Evolutionary conservation across 2,797 vertebrate genomes (phyloP), one percentile per base, ranked within the genome.

Genomic region (Chromis chromis): DNA sequence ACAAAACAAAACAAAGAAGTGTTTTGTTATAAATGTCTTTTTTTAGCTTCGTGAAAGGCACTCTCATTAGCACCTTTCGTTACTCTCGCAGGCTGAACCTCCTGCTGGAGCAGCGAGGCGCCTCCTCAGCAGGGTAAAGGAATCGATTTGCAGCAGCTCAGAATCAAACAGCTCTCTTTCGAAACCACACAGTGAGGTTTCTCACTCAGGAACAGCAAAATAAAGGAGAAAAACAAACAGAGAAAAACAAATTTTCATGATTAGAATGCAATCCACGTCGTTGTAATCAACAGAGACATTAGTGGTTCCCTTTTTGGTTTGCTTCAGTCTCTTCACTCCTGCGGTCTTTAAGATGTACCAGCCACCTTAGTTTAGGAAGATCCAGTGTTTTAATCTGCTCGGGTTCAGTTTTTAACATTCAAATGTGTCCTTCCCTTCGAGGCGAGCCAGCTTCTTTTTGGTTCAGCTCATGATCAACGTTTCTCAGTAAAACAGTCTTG

Each of bases 341-440:
- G 22, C 19, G 14, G 11, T 44, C 58, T n/a, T 78, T 11, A 65
- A 88, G 89, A 86, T 89, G 89, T 76, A 65, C 86, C 87, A 83
- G 89, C 86, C 87, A 90, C 81, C 86, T 91, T 79, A 60, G 49
- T 4, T 13, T 31, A 33, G 11, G 36, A 28, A 50, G 14, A 46
- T 77, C 58, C 42, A 64, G 54, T 36, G 24, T 40, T 27, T 77
- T 5, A 33, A 74, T 62, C 11, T 5, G 53, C 16, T 22, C 2
- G 1, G 1, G 65, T 6, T 11, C 27, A 61, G 39, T 67, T 72
- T 65, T 67, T 10, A 65, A 86, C 84, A 86, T 83, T 87, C 76
- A 78, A 10, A 63, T 12, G 9, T 19, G 60, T 48, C 75, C 56
- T 60, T 44, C 10, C 42, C 27, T 44, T n/a, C 25, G 48, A 36